Percentiles rank a stretch among this genome's conserved stretches.
phyloP scores from a whole-genome alignment of 2,888 invertebrate species.

The Hirtodrosophila duncani region DNA sequence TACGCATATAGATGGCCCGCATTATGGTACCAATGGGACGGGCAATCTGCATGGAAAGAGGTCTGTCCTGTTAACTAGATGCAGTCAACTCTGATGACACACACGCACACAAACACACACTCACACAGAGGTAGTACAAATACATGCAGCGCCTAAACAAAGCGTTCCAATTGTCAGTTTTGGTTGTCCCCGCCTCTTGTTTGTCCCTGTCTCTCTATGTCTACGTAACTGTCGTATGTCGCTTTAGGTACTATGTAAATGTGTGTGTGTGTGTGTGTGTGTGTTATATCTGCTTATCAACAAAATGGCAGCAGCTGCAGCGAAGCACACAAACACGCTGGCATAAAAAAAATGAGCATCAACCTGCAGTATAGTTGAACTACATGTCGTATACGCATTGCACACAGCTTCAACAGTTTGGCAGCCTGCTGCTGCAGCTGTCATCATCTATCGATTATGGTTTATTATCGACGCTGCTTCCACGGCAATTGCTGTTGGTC shows the following conservation, averaged over 20 bases:
- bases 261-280: constrained; percentile 15
- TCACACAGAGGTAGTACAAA: constrained; percentile 12
- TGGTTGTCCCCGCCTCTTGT: constrained; percentile 55
- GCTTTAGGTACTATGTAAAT: background rate
- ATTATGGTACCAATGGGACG: constrained; percentile 31
- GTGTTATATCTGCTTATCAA: constrained; percentile 66
- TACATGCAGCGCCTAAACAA: constrained; percentile 30
- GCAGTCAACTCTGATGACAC: constrained; percentile 50
- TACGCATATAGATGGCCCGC: constrained; percentile 69
- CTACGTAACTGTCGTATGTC: background rate
- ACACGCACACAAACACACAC: constrained; percentile 34
- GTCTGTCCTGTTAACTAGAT: constrained; percentile 51
- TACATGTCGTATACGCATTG: constrained; percentile 51
- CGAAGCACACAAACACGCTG: constrained; percentile 11
- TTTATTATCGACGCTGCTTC: constrained; percentile 21
- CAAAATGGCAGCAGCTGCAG: constrained; percentile 45
- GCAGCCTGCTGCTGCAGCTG: background rate
- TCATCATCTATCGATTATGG: constrained; percentile 22
- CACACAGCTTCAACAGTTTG: constrained; percentile 2
- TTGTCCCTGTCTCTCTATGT: constrained; percentile 8
- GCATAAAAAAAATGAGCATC: background rate
- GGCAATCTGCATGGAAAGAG: background rate
- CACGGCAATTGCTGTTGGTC: no score
- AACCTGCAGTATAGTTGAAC: constrained; percentile 8
- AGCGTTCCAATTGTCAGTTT: constrained; percentile 55